These are phyloP conservation scores for Scaptomyza cyrtandrae DNA, from an alignment of 2,888 invertebrate species.

Conservation along the genomic window DNA sequence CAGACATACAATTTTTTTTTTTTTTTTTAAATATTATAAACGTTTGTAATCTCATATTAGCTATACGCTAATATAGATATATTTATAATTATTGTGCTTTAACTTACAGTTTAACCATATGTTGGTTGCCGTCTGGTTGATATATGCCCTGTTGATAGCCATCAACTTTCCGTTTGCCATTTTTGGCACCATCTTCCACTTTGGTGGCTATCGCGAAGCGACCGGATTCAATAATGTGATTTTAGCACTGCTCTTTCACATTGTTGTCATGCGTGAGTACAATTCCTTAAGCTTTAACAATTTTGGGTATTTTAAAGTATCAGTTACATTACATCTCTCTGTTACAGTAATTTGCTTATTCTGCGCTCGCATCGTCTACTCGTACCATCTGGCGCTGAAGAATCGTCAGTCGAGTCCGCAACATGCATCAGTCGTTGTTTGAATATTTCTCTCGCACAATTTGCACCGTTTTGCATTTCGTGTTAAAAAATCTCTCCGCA, in stretches of 20 bases:
- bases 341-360: slow-evolving; percentile 55
- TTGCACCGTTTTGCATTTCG: slow-evolving; percentile 19
- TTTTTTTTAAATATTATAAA: neutral
- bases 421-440: slow-evolving; percentile 63
- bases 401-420: slow-evolving; percentile 57
- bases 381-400: slow-evolving; percentile 65
- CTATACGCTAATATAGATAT: too few species aligned
- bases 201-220: slow-evolving; percentile 66
- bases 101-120: slow-evolving; percentile 55
- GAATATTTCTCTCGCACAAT: slow-evolving; percentile 19
- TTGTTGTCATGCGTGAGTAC: slow-evolving; percentile 62
- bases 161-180: slow-evolving; percentile 72
- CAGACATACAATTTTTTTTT: neutral
- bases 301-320: neutral
- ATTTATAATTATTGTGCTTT: neutral
- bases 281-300: neutral
- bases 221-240: slow-evolving; percentile 55
- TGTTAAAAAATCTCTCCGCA: slow-evolving; percentile 3
- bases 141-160: slow-evolving; percentile 57
- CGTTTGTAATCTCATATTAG: neutral
- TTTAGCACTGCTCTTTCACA: slow-evolving; percentile 54
- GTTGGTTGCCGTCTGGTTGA: slow-evolving; percentile 67
- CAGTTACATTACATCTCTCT: neutral
- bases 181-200: slow-evolving; percentile 72
- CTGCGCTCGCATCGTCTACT: slow-evolving; percentile 71